Evolutionary conservation across 2,113 vertebrate genomes (phyloP).

Genomic region (Noturus placidus): DNA sequence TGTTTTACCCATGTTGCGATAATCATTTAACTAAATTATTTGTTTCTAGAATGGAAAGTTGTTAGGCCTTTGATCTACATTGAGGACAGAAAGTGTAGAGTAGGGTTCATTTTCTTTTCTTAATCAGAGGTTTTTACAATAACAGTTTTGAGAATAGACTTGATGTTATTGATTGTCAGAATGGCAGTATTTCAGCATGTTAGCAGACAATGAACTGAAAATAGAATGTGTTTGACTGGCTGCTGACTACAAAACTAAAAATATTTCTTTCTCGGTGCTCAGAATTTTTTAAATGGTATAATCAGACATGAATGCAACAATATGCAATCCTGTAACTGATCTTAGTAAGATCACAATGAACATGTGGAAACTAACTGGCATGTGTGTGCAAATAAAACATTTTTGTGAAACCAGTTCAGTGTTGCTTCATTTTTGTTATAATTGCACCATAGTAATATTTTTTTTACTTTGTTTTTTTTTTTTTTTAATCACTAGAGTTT

Average conservation of each 20-base stretch:
- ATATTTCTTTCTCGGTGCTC: not conserved
- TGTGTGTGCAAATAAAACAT: not conserved
- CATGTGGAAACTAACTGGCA: not conserved
- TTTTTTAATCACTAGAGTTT: not conserved
- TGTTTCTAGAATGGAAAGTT: not conserved
- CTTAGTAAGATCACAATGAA: not conserved
- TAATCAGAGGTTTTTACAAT: not conserved
- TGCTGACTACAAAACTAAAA: not conserved
- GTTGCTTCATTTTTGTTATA: slow-evolving; percentile 6
- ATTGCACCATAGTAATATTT: not conserved
- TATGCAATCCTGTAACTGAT: not conserved
- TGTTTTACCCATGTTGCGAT: not conserved
- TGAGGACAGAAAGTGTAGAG: not conserved
- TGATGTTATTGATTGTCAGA: not conserved
- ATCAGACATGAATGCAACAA: not conserved
- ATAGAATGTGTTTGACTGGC: not conserved
- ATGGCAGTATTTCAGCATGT: not conserved
- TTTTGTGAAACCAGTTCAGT: not conserved
- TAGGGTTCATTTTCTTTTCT: not conserved
- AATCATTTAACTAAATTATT: not conserved
- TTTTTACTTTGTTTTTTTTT: not conserved
- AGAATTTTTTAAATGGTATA: not conserved
- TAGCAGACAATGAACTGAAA: not conserved
- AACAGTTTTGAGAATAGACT: not conserved
- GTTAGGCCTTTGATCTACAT: not conserved